These are phyloP conservation scores for Stylophora pistillata DNA, from an alignment of 64 coral and sea anemone genomes.

Conservation along the genomic window DNA sequence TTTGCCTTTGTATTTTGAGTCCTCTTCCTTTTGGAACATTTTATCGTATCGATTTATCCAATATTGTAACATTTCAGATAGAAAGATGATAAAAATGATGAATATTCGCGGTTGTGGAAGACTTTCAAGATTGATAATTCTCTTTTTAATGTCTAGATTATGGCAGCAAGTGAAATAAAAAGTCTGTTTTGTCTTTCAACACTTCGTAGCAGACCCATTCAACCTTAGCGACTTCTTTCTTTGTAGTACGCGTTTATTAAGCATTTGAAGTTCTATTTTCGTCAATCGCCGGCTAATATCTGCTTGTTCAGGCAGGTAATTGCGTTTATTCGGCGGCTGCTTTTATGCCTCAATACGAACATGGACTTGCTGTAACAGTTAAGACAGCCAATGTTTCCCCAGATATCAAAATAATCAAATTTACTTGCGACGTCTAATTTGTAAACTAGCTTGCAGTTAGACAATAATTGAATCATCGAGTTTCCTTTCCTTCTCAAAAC, in stretches of 20 bases:
- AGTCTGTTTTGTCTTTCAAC: not conserved
- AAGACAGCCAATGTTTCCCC: not conserved
- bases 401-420: not conserved
- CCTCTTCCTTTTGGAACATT: not conserved
- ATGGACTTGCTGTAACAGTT: not conserved
- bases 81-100: not conserved
- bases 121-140: not conserved
- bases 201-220: not conserved
- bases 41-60: not conserved
- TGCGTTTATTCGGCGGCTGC: not conserved
- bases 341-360: not conserved
- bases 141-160: not conserved
- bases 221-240: not conserved
- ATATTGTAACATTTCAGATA: not conserved
- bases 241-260: not conserved
- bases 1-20: not conserved
- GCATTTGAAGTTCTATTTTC: not conserved
- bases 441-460: not conserved
- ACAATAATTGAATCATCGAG: not conserved
- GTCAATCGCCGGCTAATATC: not conserved
- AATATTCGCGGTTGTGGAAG: not conserved
- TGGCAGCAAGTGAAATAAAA: not conserved
- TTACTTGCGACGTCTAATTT: not conserved
- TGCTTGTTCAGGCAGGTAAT: not conserved
- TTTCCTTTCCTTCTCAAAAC: not conserved